phyloP scores from a whole-genome alignment of 1,140 invertebrate species.

The Sipha flava region DNA sequence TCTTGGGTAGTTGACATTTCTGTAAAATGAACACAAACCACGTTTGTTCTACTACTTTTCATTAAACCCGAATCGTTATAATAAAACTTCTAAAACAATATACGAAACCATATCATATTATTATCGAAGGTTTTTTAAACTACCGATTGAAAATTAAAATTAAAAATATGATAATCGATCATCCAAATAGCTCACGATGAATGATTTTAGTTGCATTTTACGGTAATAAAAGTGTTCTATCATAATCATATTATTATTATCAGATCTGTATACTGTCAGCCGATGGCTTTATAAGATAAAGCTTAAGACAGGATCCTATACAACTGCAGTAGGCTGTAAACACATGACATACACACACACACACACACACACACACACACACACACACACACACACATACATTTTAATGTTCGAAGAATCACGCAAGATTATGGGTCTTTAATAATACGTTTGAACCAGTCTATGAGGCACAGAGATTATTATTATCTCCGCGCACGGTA shows the following conservation, averaged over 20 bases:
- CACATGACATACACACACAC: too few relatives aligned
- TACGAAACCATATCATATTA: too few relatives aligned
- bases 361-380: too few relatives aligned
- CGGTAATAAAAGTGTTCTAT: neutral
- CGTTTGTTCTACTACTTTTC: too few relatives aligned
- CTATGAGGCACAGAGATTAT: constrained; percentile 3
- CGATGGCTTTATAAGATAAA: neutral
- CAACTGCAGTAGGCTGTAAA: too few relatives aligned
- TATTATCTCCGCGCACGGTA: neutral
- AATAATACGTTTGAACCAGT: constrained; percentile 29
- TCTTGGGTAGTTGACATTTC: too few relatives aligned
- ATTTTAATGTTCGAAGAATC: neutral
- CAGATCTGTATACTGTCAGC: neutral
- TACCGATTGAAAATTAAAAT: neutral
- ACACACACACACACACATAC: too few relatives aligned
- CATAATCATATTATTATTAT: constrained; percentile 3
- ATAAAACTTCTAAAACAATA: too few relatives aligned
- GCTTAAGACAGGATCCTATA: constrained; percentile 18
- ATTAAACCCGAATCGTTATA: too few relatives aligned
- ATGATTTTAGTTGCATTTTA: neutral
- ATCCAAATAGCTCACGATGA: neutral
- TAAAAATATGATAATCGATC: neutral
- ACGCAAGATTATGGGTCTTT: constrained; percentile 27
- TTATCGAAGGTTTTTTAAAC: too few relatives aligned
- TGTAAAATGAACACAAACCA: too few relatives aligned